phyloP scores from a whole-genome alignment of 2,797 vertebrate species.

The Scolopax rusticola region DNA sequence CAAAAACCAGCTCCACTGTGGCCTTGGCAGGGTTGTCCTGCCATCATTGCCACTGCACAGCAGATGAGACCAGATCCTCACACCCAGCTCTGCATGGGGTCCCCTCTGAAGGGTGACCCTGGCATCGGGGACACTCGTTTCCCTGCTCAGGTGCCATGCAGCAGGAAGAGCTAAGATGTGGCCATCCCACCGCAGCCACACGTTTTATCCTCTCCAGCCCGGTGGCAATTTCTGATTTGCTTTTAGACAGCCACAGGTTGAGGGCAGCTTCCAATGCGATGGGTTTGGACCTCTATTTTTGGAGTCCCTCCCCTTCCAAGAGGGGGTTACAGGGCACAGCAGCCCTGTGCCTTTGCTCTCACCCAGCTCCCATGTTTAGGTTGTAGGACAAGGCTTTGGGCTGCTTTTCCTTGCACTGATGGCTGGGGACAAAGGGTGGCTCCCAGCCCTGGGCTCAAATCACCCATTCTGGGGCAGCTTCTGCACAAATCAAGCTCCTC shows the following conservation, averaged over 20 bases:
- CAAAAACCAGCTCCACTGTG: fast-evolving
- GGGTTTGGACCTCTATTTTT: background rate
- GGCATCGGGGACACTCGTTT: background rate
- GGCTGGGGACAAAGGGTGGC: background rate
- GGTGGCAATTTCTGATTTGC: background rate
- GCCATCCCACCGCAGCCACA: background rate
- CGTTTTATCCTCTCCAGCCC: background rate
- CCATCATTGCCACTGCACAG: background rate
- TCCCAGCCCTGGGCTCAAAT: background rate
- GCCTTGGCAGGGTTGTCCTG: background rate
- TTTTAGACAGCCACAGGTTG: background rate
- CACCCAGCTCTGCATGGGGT: background rate
- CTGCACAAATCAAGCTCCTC: background rate
- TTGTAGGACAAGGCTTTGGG: background rate
- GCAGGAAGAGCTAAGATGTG: background rate
- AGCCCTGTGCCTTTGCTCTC: background rate
- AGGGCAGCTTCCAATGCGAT: background rate
- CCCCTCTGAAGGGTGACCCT: background rate
- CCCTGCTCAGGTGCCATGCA: background rate
- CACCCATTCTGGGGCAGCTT: background rate
- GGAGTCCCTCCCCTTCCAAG: background rate
- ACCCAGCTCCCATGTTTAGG: fast-evolving
- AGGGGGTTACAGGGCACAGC: background rate
- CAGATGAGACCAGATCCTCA: background rate
- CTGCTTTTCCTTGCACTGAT: fast-evolving